Evolutionary conservation across 2,113 vertebrate species (phyloP).

Genomic region (Apteryx owenii): DNA sequence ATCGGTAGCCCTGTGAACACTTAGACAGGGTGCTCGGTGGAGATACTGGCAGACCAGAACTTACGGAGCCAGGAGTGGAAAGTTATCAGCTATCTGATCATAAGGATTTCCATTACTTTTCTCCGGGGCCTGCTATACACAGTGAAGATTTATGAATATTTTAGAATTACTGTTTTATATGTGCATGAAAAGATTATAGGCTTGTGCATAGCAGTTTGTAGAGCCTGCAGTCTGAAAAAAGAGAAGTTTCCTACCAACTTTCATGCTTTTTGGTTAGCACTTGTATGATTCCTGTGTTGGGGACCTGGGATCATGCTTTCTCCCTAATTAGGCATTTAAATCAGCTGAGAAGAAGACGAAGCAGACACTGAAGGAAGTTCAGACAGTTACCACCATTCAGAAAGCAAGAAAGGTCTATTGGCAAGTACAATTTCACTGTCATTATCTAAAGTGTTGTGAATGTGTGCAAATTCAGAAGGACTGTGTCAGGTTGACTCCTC

Average conservation of each 20-base stretch:
- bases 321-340: slow-evolving; percentile 88
- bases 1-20: rapidly evolving
- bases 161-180: neutral
- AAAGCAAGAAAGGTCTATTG: slow-evolving; percentile 98
- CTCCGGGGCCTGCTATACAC: neutral
- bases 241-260: neutral
- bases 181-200: neutral
- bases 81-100: neutral
- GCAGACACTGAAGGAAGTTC: slow-evolving; percentile 95
- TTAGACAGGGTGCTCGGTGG: neutral
- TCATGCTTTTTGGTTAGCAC: rapidly evolving
- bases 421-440: slow-evolving; percentile 73
- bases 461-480: rapidly evolving
- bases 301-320: neutral
- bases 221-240: neutral
- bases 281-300: neutral
- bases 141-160: neutral
- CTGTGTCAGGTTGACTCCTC: rapidly evolving
- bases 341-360: slow-evolving; percentile 99
- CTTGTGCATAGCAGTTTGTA: neutral
- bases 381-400: slow-evolving; percentile 95
- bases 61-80: neutral
- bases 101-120: too few species aligned
- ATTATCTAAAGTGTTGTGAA: rapidly evolving
- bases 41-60: rapidly evolving